Evolutionary conservation across 1,140 invertebrate genomes (phyloP), one percentile per base, ranked within the genome.

Genomic region (Listronotus bonariensis): DNA sequence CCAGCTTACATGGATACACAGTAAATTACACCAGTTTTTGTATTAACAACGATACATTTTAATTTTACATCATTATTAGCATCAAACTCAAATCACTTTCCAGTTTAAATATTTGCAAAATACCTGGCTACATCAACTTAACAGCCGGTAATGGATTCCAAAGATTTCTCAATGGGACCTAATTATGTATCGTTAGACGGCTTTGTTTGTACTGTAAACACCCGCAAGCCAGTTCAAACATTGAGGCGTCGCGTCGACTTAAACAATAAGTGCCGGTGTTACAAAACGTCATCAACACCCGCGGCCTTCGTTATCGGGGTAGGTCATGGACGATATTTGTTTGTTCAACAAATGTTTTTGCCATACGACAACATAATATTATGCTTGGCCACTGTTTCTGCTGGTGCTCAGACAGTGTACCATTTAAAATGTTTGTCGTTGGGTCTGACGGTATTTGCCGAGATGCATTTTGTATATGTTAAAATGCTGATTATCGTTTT

Each of bases 281-380:
- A 51, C 14, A 31, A 31, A 51, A 51, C 48, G 48, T 51, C 48
- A 51, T 31, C 18, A 51, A 20, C 34, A 36, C 48, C 48, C 20
- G 48, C 31, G 20, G 31, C 48, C 48, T 51, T 51, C 48, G n/a
- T 31, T 51, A 51, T 51, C n/a, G n/a, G 48, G 48, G 48, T 51
- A 51, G 48, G 48, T 51, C 48, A 51, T 20, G 48, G 48, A n/a
- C 48, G 48, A 51, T 51, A 20, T 51, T 51, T 51, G 48, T 51
- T 51, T 51, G 48, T 51, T 51, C 20, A 51, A 32, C 48, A 51
- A 51, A 51, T 51, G 48, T 51, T 51, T 51, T 51, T 51, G 48
- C 48, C 20, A 20, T 20, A 51, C 20, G 26, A 51, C 48, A 36
- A 51, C 48, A 51, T 32, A 26, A 14, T 51, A 51, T 51, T 51